phyloP scores from a whole-genome alignment of 1,140 invertebrate genomes.

The Bombus superbus region DNA sequence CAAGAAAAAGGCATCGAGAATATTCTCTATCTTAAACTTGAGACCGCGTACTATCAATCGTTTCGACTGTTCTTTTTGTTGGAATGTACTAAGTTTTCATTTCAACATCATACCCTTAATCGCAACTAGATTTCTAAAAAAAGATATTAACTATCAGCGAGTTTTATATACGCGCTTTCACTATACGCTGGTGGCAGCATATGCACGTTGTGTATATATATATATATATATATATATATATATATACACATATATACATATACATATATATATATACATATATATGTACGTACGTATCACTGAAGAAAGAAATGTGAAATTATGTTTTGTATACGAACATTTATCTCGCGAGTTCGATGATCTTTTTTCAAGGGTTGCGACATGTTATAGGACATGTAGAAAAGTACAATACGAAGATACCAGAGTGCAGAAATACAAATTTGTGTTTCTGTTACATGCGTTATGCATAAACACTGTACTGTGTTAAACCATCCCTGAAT shows the following conservation, averaged over 20 bases:
- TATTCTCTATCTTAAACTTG: conserved; percentile 15
- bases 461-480: conserved; percentile 5
- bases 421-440: conserved; percentile 1
- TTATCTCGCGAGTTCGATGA: background rate
- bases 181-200: conserved; percentile 77
- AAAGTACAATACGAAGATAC: background rate
- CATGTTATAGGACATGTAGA: background rate
- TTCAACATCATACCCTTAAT: background rate
- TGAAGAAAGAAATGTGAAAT: background rate
- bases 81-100: background rate
- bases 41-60: conserved; percentile 31
- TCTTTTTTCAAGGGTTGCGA: background rate
- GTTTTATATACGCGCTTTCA: conserved; percentile 16
- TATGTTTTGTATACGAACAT: background rate
- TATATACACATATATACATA: too few species aligned
- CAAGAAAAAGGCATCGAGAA: conserved; percentile 38
- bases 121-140: background rate
- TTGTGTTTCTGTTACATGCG: background rate
- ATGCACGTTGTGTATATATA: conserved; percentile 17
- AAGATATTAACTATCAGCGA: conserved; percentile 13
- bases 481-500: background rate
- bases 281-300: background rate
- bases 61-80: background rate
- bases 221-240: too few species aligned
- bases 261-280: too few species aligned